phyloP scores from a whole-genome alignment of 2,113 vertebrate genomes.

The Lepus americanus region DNA sequence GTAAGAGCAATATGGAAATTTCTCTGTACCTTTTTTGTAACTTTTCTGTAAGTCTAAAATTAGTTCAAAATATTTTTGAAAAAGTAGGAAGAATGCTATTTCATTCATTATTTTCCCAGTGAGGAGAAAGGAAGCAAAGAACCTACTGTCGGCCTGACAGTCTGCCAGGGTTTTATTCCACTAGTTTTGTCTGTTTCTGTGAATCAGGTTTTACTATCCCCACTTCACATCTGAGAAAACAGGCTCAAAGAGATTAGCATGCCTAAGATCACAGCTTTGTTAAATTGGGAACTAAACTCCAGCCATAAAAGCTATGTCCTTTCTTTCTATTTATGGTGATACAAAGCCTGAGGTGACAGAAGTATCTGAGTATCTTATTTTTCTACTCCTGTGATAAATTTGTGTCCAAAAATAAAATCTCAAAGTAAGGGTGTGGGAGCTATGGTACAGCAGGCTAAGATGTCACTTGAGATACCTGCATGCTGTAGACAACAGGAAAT shows the following conservation, averaged over 20 bases:
- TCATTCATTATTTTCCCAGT: neutral
- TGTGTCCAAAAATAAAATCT: neutral
- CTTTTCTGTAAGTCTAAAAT: neutral
- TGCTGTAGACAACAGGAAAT: too few species aligned
- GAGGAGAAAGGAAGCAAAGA: neutral
- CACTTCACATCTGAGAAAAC: neutral
- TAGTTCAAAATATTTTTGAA: neutral
- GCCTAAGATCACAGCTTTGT: neutral
- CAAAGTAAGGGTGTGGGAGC: too few species aligned
- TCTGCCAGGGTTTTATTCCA: neutral
- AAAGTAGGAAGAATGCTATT: neutral
- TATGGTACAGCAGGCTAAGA: too few species aligned
- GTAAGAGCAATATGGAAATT: neutral
- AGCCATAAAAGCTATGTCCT: neutral
- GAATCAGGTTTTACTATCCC: neutral
- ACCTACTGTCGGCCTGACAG: neutral
- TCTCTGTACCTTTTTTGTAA: neutral
- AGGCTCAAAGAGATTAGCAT: neutral
- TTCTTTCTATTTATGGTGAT: neutral
- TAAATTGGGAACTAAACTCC: neutral
- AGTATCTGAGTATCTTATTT: neutral
- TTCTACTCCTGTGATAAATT: neutral
- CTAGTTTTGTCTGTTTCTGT: neutral
- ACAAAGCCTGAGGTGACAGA: neutral
- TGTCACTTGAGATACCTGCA: too few species aligned